Evolutionary conservation across 2,797 vertebrate species (phyloP).

Genomic region (Calcarius lapponicus): DNA sequence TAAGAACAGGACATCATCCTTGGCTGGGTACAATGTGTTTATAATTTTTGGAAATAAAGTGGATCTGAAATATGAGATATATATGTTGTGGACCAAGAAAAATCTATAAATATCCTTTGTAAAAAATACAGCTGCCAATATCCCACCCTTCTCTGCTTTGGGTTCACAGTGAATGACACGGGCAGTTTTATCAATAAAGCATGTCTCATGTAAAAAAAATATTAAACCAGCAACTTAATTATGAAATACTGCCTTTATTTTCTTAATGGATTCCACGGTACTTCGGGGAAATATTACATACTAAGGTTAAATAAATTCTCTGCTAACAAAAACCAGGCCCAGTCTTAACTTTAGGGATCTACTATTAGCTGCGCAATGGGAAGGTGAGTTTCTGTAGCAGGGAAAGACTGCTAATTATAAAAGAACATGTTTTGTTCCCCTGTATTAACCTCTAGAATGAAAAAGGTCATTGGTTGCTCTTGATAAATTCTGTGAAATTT

Average conservation of each 20-base stretch:
- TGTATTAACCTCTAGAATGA: background rate
- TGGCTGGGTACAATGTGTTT: background rate
- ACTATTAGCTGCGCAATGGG: background rate
- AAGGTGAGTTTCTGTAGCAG: background rate
- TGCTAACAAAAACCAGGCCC: conserved; percentile 54
- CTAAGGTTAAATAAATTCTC: conserved; percentile 44
- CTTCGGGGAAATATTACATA: conserved; percentile 50
- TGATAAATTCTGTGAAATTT: background rate
- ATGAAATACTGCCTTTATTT: conserved; percentile 54
- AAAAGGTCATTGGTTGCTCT: background rate
- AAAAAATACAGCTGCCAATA: conserved; percentile 46
- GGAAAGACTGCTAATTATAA: background rate
- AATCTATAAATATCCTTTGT: background rate
- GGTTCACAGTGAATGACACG: background rate
- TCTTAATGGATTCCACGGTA: conserved; percentile 44
- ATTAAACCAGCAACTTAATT: conserved; percentile 26
- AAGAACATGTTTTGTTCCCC: background rate
- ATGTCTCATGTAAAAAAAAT: background rate
- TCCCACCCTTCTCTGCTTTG: background rate
- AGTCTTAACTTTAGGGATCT: background rate
- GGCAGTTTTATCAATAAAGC: conserved; percentile 41
- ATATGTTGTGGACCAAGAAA: background rate
- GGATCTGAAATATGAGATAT: background rate
- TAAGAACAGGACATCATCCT: conserved; percentile 54
- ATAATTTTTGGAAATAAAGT: conserved; percentile 14